phyloP scores from a whole-genome alignment of 2,113 vertebrate genomes.

The Boleophthalmus pectinirostris region DNA sequence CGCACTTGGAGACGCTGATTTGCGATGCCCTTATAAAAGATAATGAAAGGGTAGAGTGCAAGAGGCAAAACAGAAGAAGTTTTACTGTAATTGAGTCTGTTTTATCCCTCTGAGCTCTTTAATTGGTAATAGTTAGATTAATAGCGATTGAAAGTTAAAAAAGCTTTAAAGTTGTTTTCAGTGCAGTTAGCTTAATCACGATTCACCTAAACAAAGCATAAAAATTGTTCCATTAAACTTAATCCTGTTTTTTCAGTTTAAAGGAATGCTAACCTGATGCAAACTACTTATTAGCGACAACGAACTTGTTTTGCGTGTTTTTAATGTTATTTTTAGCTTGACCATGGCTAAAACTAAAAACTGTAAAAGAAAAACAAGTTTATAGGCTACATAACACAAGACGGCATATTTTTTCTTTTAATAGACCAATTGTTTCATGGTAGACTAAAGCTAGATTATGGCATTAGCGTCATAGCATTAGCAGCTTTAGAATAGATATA shows the following conservation, averaged over 20 bases:
- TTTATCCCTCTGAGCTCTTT: background rate
- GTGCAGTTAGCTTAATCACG: background rate
- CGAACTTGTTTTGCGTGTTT: no score
- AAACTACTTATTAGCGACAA: background rate
- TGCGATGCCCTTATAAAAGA: constrained; percentile 1
- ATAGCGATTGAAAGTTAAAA: background rate
- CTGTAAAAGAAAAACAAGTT: background rate
- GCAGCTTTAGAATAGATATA: no score
- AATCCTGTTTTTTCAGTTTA: background rate
- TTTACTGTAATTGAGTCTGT: background rate
- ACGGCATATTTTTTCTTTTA: background rate
- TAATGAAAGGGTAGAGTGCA: background rate
- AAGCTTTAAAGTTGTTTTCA: background rate
- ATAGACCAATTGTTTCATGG: background rate
- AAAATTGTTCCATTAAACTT: background rate
- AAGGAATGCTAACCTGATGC: background rate
- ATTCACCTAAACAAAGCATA: background rate
- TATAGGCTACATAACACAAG: background rate
- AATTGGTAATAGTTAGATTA: background rate
- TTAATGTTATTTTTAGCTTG: background rate
- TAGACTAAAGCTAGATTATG: background rate
- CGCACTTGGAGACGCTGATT: background rate
- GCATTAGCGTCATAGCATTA: background rate
- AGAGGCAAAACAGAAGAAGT: background rate
- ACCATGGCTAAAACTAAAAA: no score